These are phyloP conservation scores for Thryonomys swinderianus DNA, from an alignment of 2,113 vertebrate species.

Conservation along the genomic window DNA sequence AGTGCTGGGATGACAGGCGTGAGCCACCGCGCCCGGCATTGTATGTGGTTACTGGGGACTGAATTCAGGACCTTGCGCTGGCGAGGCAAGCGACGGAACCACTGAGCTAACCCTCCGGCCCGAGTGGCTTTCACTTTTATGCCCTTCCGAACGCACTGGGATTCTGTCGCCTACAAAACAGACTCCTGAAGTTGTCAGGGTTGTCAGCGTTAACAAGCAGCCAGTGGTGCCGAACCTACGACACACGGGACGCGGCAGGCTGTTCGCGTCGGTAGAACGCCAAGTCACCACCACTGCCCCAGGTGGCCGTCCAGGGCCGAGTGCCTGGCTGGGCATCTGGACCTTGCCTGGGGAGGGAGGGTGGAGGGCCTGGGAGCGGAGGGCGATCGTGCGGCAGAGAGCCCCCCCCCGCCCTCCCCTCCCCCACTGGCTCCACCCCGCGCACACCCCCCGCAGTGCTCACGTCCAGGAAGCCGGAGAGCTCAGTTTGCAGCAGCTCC, in stretches of 20 bases:
- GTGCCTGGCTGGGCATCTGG: neutral
- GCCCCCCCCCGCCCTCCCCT: neutral
- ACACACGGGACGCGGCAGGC: neutral
- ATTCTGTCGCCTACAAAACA: neutral
- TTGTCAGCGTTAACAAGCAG: neutral
- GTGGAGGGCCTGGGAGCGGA: neutral
- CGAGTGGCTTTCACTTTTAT: neutral
- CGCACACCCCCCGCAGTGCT: conserved; percentile 63
- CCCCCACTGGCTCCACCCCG: neutral
- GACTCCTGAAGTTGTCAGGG: neutral
- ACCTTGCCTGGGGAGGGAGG: too few relatives aligned
- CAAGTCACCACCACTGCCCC: too few relatives aligned
- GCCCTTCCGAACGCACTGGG: neutral
- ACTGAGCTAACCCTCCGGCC: too few relatives aligned
- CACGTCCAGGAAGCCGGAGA: conserved; percentile 90
- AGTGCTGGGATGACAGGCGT: too few relatives aligned
- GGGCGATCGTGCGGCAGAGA: neutral
- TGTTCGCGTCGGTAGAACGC: neutral
- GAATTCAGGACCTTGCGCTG: too few relatives aligned
- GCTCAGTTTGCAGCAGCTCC: conserved; percentile 89
- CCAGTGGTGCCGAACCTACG: neutral
- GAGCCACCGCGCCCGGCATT: too few relatives aligned
- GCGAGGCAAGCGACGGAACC: too few relatives aligned
- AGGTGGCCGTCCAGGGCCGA: neutral
- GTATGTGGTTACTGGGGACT: too few relatives aligned